phyloP scores from a whole-genome alignment of 2,113 vertebrate genomes.

The Actinemys pallida region DNA sequence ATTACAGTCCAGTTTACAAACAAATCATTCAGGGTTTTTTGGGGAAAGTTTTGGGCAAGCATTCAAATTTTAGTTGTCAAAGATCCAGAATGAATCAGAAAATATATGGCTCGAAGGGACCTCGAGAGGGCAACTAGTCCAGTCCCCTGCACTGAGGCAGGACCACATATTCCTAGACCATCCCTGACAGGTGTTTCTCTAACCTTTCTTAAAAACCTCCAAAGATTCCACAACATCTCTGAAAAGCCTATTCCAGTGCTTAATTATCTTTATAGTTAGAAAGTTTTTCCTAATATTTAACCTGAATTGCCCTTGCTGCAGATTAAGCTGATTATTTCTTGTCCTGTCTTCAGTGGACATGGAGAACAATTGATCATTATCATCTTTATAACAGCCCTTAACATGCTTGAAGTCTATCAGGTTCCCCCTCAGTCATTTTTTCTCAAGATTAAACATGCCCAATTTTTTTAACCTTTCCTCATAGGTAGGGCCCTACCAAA shows the following conservation, averaged over 20 bases:
- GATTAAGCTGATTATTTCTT: background rate
- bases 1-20: background rate
- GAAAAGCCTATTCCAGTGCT: background rate
- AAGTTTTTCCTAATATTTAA: background rate
- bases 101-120: background rate
- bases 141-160: background rate
- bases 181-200: background rate
- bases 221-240: background rate
- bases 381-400: background rate
- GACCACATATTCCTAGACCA: background rate
- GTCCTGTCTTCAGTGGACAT: background rate
- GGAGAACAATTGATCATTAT: background rate
- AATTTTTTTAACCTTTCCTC: background rate
- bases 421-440: background rate
- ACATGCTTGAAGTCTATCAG: background rate
- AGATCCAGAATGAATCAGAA: background rate
- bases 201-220: background rate
- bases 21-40: background rate
- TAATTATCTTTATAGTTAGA: background rate
- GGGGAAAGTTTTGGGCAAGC: background rate
- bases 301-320: background rate
- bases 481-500: background rate
- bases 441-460: background rate
- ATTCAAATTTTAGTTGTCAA: background rate
- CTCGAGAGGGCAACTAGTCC: background rate